Evolutionary conservation across 2,888 invertebrate species (phyloP).

Genomic region (Nomada lathburiana): DNA sequence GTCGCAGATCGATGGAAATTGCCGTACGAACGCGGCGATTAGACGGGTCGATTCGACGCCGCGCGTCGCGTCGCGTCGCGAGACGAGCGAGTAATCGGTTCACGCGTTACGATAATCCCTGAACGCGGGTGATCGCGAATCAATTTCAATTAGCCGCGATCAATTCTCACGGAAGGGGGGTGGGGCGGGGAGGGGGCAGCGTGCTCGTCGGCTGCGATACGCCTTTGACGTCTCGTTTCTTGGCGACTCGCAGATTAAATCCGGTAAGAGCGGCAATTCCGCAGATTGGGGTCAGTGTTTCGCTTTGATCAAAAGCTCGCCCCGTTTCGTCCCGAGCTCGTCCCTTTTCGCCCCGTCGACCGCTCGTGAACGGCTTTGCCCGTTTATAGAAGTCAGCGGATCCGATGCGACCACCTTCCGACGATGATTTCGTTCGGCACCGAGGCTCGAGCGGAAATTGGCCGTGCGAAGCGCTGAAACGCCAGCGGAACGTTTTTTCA

Average conservation of each 20-base stretch:
- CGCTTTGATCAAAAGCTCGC: slow-evolving; percentile 27
- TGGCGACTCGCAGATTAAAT: slow-evolving; percentile 15
- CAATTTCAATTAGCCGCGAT: not conserved
- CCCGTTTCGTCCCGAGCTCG: slow-evolving; percentile 8
- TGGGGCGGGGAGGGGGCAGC: too few species aligned
- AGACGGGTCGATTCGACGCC: slow-evolving; percentile 38
- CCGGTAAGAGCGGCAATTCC: slow-evolving; percentile 27
- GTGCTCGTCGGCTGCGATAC: not conserved
- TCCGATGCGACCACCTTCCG: not conserved
- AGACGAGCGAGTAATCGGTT: slow-evolving; percentile 31
- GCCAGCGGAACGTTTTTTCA: slow-evolving; percentile 58
- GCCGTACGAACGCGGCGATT: slow-evolving; percentile 32
- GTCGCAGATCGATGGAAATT: slow-evolving; percentile 45
- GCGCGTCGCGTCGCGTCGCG: not conserved
- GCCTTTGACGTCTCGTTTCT: slow-evolving; percentile 34
- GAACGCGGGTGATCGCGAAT: not conserved
- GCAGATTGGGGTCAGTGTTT: slow-evolving; percentile 42
- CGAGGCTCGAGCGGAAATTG: slow-evolving; percentile 22
- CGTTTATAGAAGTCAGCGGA: not conserved
- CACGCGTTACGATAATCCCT: not conserved
- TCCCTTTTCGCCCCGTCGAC: slow-evolving; percentile 5
- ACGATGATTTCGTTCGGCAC: not conserved
- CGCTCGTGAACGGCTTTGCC: slow-evolving; percentile 17
- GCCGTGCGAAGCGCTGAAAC: slow-evolving; percentile 36
- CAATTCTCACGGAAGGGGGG: not conserved